Conservation (phyloP, 2,888 invertebrate species). For the Thereva unica region DNA sequence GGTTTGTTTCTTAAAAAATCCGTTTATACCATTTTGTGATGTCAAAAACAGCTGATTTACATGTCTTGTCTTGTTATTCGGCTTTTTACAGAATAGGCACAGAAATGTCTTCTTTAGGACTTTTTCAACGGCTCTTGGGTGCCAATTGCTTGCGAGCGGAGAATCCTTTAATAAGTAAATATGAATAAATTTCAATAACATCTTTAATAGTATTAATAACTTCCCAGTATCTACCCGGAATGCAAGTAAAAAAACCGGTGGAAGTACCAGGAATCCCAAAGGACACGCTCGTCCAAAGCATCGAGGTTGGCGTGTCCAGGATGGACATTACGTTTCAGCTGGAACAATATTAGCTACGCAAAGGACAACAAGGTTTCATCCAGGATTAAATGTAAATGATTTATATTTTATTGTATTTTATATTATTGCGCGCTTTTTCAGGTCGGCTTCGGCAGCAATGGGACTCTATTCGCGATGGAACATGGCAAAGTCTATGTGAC, state of each 20-base stretch:
- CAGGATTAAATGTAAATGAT: conserved; percentile 72
- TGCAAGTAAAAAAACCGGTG: conserved; percentile 76
- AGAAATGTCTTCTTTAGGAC: too few relatives aligned
- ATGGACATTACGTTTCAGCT: conserved; percentile 67
- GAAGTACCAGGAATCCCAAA: conserved; percentile 71
- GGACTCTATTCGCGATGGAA: conserved; percentile 78
- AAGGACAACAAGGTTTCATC: conserved; percentile 72
- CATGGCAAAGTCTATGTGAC: conserved; percentile 79
- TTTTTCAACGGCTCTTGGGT: too few relatives aligned
- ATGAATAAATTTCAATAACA: too few relatives aligned
- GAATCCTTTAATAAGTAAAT: too few relatives aligned
- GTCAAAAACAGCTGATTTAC: too few relatives aligned
- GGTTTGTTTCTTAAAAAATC: too few relatives aligned
- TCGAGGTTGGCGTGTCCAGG: conserved; percentile 76
- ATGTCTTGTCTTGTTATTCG: too few relatives aligned
- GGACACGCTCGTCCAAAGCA: conserved; percentile 73
- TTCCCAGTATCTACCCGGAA: conserved; percentile 55
- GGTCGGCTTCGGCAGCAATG: conserved; percentile 82
- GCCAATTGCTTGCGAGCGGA: too few relatives aligned
- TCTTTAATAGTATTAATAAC: too few relatives aligned
- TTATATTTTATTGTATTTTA: background rate
- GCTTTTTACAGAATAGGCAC: too few relatives aligned
- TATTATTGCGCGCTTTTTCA: conserved; percentile 50
- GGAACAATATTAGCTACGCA: conserved; percentile 75
- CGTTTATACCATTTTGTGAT: too few relatives aligned